These are phyloP conservation scores for Mus spretus DNA, from an alignment of 2,797 vertebrate genomes.

Conservation along the genomic window DNA sequence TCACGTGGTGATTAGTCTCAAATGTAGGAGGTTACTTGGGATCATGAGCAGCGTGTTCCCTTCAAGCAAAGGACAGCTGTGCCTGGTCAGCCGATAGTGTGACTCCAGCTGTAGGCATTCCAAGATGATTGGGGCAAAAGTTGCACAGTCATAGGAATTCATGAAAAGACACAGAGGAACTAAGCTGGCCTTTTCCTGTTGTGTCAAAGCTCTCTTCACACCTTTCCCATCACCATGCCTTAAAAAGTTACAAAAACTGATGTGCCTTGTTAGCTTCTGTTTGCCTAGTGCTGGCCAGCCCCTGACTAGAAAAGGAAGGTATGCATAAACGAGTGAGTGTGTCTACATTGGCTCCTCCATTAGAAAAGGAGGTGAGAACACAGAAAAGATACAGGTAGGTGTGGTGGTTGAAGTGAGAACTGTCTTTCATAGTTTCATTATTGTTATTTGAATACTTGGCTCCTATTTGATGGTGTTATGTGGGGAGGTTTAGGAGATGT, in stretches of 20 bases:
- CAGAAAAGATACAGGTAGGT: background rate
- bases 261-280: background rate
- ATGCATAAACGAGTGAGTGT: background rate
- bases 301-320: background rate
- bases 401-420: background rate
- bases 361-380: background rate
- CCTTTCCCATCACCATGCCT: background rate
- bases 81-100: background rate
- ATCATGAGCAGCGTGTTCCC: background rate
- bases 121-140: background rate
- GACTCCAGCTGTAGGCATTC: background rate
- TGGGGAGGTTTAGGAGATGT: background rate
- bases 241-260: background rate
- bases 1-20: background rate
- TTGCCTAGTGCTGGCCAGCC: background rate
- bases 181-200: background rate
- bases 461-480: background rate
- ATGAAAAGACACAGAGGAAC: background rate
- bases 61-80: background rate
- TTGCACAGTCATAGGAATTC: too few species aligned
- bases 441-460: background rate
- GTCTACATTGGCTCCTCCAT: background rate
- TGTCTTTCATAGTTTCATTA: background rate
- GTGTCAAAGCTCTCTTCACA: background rate
- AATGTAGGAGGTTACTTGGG: background rate